These are phyloP conservation scores for Drosophila dunni DNA, from an alignment of 1,140 invertebrate genomes.

Conservation along the genomic window DNA sequence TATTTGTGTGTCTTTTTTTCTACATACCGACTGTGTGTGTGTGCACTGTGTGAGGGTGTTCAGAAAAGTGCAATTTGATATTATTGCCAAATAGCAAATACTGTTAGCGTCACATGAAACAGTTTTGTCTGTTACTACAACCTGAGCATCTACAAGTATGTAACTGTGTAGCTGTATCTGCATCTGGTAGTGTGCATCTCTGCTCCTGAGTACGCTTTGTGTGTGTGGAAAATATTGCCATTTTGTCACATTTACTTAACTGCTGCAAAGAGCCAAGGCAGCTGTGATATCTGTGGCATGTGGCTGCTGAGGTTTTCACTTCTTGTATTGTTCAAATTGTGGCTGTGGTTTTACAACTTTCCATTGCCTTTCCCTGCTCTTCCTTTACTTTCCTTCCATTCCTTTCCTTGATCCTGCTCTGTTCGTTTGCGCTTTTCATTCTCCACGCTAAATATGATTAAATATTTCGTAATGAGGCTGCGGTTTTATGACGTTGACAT, in stretches of 20 bases:
- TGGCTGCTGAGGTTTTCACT: slow-evolving; percentile 65
- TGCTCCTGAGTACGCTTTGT: not conserved
- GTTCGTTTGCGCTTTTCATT: slow-evolving; percentile 42
- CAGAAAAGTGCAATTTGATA: slow-evolving; percentile 81
- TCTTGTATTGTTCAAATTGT: slow-evolving; percentile 66
- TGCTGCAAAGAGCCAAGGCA: slow-evolving; percentile 27
- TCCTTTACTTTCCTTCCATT: not conserved
- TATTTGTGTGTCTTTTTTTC: slow-evolving; percentile 73
- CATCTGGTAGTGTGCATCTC: slow-evolving; percentile 1
- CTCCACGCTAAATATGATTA: slow-evolving; percentile 73
- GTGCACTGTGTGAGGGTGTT: slow-evolving; percentile 21
- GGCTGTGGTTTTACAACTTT: slow-evolving; percentile 27
- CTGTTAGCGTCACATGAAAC: slow-evolving; percentile 56
- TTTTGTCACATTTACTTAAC: slow-evolving; percentile 48
- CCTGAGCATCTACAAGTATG: slow-evolving; percentile 18
- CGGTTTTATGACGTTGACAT: slow-evolving; percentile 55
- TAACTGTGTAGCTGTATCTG: slow-evolving; percentile 13
- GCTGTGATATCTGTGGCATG: slow-evolving; percentile 57
- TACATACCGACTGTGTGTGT: slow-evolving; percentile 26
- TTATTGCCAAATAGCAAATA: slow-evolving; percentile 81
- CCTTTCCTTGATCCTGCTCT: slow-evolving; percentile 4
- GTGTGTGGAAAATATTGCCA: slow-evolving; percentile 54
- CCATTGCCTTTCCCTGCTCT: not conserved
- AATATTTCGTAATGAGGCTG: slow-evolving; percentile 81
- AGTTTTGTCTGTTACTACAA: slow-evolving; percentile 34